Evolutionary conservation across 2,113 vertebrate genomes (phyloP).

Genomic region (Peromyscus maniculatus): DNA sequence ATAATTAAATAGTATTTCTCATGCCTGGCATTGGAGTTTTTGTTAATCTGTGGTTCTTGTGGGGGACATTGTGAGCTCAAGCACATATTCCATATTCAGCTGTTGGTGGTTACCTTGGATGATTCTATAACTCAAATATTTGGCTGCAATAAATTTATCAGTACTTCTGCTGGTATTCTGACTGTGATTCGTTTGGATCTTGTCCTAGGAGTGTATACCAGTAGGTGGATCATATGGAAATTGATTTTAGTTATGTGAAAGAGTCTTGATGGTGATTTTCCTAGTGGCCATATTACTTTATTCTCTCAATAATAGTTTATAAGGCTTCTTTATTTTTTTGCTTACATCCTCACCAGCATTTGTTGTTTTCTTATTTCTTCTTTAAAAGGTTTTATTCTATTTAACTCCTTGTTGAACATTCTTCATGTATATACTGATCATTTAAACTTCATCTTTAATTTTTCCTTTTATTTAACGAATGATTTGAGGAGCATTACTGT

Average conservation of each 20-base stretch:
- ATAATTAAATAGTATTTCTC: neutral
- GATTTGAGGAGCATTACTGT: neutral
- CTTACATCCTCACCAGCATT: neutral
- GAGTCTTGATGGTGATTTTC: neutral
- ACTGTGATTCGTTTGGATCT: neutral
- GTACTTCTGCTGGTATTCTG: neutral
- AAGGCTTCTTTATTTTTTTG: neutral
- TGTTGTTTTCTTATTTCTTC: neutral
- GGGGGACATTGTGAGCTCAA: neutral
- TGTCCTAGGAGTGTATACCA: neutral
- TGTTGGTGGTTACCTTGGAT: neutral
- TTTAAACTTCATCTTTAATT: neutral
- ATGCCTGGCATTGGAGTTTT: neutral
- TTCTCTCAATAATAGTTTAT: neutral
- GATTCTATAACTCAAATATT: neutral
- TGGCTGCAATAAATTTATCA: neutral
- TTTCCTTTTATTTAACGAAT: neutral
- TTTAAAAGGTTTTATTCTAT: neutral
- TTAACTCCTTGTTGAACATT: neutral
- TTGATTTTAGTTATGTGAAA: neutral
- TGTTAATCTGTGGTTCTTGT: neutral
- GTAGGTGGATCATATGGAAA: neutral
- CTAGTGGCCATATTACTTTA: neutral
- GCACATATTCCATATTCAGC: neutral
- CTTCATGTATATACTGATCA: neutral